These are phyloP conservation scores for Escarpia spicata DNA, from an alignment of 2,888 invertebrate genomes.

Conservation along the genomic window DNA sequence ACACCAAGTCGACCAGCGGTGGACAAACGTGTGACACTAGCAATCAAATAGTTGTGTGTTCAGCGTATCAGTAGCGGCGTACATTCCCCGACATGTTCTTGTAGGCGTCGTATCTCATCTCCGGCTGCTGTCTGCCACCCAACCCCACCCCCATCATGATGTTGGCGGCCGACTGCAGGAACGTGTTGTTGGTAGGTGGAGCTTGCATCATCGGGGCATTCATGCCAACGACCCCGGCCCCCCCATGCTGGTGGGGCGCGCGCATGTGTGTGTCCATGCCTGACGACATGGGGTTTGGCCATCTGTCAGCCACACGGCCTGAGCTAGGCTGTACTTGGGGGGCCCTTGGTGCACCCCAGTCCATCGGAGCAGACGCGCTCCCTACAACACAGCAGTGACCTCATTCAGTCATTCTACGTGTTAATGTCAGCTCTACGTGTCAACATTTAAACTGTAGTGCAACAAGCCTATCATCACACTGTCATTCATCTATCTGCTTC, in stretches of 20 bases:
- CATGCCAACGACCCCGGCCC: neutral
- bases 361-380: neutral
- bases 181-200: conserved; percentile 33
- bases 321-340: neutral
- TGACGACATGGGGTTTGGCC: neutral
- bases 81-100: conserved; percentile 35
- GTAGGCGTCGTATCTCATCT: conserved; percentile 44
- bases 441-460: too few relatives aligned
- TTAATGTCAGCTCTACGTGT: neutral
- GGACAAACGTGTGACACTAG: neutral
- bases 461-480: neutral
- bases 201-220: neutral
- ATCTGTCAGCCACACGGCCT: neutral
- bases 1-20: neutral
- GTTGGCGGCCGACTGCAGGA: conserved; percentile 42
- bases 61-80: conserved; percentile 28
- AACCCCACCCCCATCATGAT: conserved; percentile 45
- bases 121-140: conserved; percentile 35
- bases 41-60: neutral
- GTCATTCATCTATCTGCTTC: neutral
- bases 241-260: neutral
- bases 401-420: neutral
- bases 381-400: neutral
- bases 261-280: neutral
- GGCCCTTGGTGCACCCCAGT: neutral